phyloP scores from a whole-genome alignment of 30 jellyfish, hydroid and myxozoan species.

The Rhopilema esculentum region DNA sequence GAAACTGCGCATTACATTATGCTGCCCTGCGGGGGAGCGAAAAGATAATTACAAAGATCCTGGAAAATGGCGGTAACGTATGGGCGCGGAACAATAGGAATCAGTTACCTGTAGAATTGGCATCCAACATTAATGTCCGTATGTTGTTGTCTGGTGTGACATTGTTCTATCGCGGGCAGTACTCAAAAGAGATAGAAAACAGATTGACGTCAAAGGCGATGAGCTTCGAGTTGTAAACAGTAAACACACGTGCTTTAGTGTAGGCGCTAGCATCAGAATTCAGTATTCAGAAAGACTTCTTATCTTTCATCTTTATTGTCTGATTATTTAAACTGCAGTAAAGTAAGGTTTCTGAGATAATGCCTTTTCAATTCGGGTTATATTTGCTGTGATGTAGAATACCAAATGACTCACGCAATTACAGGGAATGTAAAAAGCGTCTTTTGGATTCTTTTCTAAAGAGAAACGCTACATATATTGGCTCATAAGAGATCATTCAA shows the following conservation, averaged over 20 bases:
- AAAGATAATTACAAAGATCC: conserved; percentile 38
- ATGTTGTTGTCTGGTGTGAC: conserved; percentile 66
- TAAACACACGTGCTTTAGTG: not conserved
- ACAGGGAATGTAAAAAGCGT: too few relatives aligned
- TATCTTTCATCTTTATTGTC: not conserved
- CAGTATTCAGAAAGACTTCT: not conserved
- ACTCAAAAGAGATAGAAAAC: conserved; percentile 38
- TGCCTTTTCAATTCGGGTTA: not conserved
- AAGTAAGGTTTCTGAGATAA: not conserved
- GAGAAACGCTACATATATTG: too few relatives aligned
- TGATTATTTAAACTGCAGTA: too few relatives aligned
- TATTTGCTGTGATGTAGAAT: too few relatives aligned
- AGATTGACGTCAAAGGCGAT: conserved; percentile 50
- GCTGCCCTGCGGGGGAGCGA: conserved; percentile 74
- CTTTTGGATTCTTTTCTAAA: too few relatives aligned
- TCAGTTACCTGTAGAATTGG: conserved; percentile 67
- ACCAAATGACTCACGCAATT: too few relatives aligned
- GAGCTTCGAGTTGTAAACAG: conserved; percentile 53
- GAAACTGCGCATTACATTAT: conserved; percentile 71
- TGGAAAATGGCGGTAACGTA: conserved; percentile 67
- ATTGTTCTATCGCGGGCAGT: conserved; percentile 53
- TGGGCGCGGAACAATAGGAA: conserved; percentile 47
- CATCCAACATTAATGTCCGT: conserved; percentile 59
- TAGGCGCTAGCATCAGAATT: not conserved
- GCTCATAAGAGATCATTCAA: too few relatives aligned